These are phyloP conservation scores for Caranx ignobilis DNA, from an alignment of 2,113 vertebrate species.

Conservation along the genomic window DNA sequence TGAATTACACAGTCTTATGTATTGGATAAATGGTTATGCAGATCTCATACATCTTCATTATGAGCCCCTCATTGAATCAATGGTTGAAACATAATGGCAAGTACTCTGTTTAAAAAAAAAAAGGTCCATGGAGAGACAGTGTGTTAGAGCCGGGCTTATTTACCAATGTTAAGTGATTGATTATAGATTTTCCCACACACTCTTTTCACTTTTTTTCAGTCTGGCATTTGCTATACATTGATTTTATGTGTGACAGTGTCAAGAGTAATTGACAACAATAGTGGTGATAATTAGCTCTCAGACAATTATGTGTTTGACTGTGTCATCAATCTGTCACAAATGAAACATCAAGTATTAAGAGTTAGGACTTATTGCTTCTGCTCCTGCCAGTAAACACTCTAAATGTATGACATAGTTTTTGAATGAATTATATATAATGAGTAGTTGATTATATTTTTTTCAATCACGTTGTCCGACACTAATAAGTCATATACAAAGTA, in stretches of 20 bases:
- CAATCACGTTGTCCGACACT: no score
- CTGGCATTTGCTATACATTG: slow-evolving; percentile 28
- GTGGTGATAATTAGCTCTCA: slow-evolving; percentile 26
- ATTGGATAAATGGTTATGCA: slow-evolving; percentile 75
- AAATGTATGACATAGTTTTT: no score
- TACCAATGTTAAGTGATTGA: slow-evolving; percentile 63
- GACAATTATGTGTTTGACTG: slow-evolving; percentile 21
- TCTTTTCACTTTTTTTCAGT: slow-evolving; percentile 28
- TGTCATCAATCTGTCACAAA: background rate
- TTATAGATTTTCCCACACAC: slow-evolving; percentile 39
- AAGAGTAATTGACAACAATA: slow-evolving; percentile 27
- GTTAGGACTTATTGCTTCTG: background rate
- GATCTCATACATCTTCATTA: slow-evolving; percentile 82
- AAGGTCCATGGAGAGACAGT: slow-evolving; percentile 61
- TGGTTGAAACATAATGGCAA: slow-evolving; percentile 75
- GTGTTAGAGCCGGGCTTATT: slow-evolving; percentile 61
- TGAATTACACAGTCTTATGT: slow-evolving; percentile 77
- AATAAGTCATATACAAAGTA: no score
- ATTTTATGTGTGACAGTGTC: background rate
- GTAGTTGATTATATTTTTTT: no score
- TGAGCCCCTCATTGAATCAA: slow-evolving; percentile 76
- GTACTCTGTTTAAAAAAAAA: slow-evolving; percentile 71
- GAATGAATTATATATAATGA: no score
- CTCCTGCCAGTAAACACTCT: background rate
- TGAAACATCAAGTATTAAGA: background rate